phyloP scores from a whole-genome alignment of 2,888 invertebrate species.

The Tridacna gigas region DNA sequence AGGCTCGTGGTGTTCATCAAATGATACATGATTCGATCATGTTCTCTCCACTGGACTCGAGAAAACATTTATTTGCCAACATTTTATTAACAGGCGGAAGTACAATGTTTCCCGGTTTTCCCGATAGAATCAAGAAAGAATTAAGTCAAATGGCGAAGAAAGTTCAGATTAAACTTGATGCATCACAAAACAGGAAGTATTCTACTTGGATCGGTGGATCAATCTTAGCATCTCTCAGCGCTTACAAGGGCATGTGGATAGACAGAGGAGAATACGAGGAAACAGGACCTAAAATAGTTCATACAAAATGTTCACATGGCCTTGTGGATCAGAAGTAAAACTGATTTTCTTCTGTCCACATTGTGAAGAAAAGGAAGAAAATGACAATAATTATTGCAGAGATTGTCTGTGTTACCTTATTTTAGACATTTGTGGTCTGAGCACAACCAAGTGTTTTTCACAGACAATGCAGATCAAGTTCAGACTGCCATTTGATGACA shows the following conservation, averaged over 20 bases:
- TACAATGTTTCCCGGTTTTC: slow-evolving; percentile 95
- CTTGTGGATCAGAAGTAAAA: slow-evolving; percentile 15
- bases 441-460: too few species aligned
- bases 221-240: slow-evolving; percentile 74
- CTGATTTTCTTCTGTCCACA: not conserved
- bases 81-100: slow-evolving; percentile 89
- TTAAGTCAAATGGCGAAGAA: slow-evolving; percentile 93
- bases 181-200: slow-evolving; percentile 90
- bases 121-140: slow-evolving; percentile 77
- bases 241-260: slow-evolving; percentile 88
- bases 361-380: too few species aligned
- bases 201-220: slow-evolving; percentile 42
- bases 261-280: slow-evolving; percentile 74
- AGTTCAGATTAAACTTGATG: slow-evolving; percentile 98
- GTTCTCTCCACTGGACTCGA: slow-evolving; percentile 80
- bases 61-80: slow-evolving; percentile 79
- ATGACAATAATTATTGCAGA: too few species aligned
- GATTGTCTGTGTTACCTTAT: too few species aligned
- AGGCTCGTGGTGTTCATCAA: slow-evolving; percentile 72
- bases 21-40: slow-evolving; percentile 67
- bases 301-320: slow-evolving; percentile 88
- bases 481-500: too few species aligned
- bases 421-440: too few species aligned
- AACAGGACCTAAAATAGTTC: slow-evolving; percentile 88
- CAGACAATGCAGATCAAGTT: too few species aligned